Conservation (phyloP, 2,888 invertebrate species). For the Oscheius myriophilus region DNA sequence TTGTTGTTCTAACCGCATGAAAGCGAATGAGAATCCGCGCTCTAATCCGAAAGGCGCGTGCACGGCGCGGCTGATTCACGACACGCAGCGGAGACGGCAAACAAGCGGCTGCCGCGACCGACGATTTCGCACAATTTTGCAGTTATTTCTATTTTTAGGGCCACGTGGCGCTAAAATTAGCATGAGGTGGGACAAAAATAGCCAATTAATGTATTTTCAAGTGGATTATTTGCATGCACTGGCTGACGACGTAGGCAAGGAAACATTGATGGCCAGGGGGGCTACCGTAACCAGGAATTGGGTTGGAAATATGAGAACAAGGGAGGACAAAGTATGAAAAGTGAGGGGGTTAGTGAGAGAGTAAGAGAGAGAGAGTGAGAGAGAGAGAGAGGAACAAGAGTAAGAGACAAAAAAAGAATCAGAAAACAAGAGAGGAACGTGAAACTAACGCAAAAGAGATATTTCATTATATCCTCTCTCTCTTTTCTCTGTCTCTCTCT, state of each 20-base stretch:
- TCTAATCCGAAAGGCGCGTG: conserved; percentile 18
- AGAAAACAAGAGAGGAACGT: too few relatives aligned
- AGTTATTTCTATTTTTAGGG: conserved; percentile 5
- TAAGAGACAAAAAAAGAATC: too few relatives aligned
- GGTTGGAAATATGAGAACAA: too few relatives aligned
- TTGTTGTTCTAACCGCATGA: too few relatives aligned
- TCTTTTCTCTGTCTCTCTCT: too few relatives aligned
- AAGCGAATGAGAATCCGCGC: too few relatives aligned
- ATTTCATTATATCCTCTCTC: too few relatives aligned
- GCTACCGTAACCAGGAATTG: too few relatives aligned
- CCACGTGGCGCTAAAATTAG: conserved; percentile 11
- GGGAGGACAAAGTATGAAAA: background rate
- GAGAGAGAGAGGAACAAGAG: conserved; percentile 5
- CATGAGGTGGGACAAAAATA: background rate
- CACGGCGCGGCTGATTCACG: conserved; percentile 24
- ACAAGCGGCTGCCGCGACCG: conserved; percentile 16
- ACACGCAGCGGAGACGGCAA: conserved; percentile 25
- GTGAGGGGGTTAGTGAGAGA: background rate
- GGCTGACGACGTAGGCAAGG: too few relatives aligned
- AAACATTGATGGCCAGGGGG: too few relatives aligned
- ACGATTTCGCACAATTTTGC: conserved; percentile 8
- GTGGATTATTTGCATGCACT: too few relatives aligned
- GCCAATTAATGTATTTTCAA: background rate
- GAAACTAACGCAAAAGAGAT: too few relatives aligned
- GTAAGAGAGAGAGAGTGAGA: background rate